Evolutionary conservation across 1,140 invertebrate genomes (phyloP), one percentile per base, ranked within the genome.

Genomic region (Drosophila pruinosa): DNA sequence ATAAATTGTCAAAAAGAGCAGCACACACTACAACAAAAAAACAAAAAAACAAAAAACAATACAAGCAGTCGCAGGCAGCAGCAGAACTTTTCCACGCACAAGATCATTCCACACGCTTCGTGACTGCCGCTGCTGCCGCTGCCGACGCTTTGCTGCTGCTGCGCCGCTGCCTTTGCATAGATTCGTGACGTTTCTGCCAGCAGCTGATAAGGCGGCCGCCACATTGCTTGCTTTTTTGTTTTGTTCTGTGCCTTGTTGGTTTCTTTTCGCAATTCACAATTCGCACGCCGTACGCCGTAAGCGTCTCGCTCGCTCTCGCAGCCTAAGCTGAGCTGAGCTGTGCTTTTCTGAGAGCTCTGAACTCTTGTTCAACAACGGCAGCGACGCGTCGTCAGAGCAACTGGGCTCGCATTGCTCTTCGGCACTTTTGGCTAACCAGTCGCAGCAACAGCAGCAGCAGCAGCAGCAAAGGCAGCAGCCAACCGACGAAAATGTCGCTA

Each of bases 151-250:
- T 8, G 36, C 12, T 12, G 62, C 31, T 26, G 50, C 62, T 38
- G 28, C 57, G 41, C 26, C 34, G 64, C 53, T 48, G 43, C 15
- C 53, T 34, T 38, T 50, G 50, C 68, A 39, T 56, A 64, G 17
- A 10, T 71, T 57, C 45, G 69, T 72, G 54, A 72, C 69, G 69
- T 72, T 72, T 34, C 47, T 41, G 43, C 53, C 8, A 54, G 53
- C 70, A 69, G 61, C 77, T 85, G 82, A 85, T 86, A 85, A 85
- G 77, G 58, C 43, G 31, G 12, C 41, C 21, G 34, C 47, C 61
- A 53, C 36, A 53, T 14, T 38, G 19, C 21, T 63, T 39, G n/a
- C n/a, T 21, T 63, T 50, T 61, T 61, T 34, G 57, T 38, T 61
- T 59, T 47, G 38, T 58, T 58, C n/a, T 48, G 45, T 43, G 48